Evolutionary conservation across 1,140 invertebrate genomes (phyloP).

Genomic region (Drosophila navojoa): DNA sequence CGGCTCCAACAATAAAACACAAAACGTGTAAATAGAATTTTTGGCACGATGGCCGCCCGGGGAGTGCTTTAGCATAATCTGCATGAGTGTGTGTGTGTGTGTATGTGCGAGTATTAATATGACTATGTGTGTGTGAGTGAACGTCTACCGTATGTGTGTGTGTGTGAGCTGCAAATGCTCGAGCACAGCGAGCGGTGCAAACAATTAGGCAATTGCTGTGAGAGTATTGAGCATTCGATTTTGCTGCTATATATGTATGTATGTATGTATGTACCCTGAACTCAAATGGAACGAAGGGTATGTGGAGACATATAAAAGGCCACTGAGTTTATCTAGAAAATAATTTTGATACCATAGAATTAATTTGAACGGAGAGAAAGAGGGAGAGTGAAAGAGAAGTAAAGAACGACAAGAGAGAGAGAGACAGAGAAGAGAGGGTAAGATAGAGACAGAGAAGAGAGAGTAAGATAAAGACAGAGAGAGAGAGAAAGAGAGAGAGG

Average conservation of each 20-base stretch:
- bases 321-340: too few species aligned
- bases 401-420: too few species aligned
- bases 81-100: slow-evolving; percentile 56
- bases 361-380: too few species aligned
- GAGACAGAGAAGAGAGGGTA: too few species aligned
- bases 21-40: slow-evolving; percentile 84
- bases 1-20: slow-evolving; percentile 79
- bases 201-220: slow-evolving; percentile 48
- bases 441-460: too few species aligned
- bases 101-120: slow-evolving; percentile 25
- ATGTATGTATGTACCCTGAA: slow-evolving; percentile 10
- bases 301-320: not conserved
- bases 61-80: slow-evolving; percentile 83
- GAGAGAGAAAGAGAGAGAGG: too few species aligned
- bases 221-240: slow-evolving; percentile 38
- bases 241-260: too few species aligned
- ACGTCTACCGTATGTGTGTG: not conserved
- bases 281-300: not conserved
- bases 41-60: slow-evolving; percentile 79
- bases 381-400: too few species aligned
- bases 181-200: slow-evolving; percentile 38
- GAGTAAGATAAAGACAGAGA: too few species aligned
- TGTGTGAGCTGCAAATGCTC: slow-evolving; percentile 23
- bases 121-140: slow-evolving; percentile 4
- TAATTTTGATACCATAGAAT: too few species aligned